These are phyloP conservation scores for Aphidoletes aphidimyza DNA, from an alignment of 2,888 invertebrate species.

Conservation along the genomic window DNA sequence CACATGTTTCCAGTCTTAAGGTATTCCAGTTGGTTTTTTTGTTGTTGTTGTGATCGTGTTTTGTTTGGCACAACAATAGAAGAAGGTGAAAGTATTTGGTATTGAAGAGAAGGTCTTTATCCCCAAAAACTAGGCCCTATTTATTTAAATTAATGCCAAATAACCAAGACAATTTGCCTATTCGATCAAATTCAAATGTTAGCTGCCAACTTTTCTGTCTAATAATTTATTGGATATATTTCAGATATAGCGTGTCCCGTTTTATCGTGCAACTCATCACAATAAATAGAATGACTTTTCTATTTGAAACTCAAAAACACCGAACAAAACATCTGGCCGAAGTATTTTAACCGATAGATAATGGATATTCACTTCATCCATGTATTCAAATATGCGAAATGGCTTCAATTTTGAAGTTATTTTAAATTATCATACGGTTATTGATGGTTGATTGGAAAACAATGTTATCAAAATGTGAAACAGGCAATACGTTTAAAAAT, in stretches of 20 bases:
- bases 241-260: too few species aligned
- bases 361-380: too few species aligned
- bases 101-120: not conserved
- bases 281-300: too few species aligned
- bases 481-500: not conserved
- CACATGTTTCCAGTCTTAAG: too few species aligned
- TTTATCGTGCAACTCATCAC: too few species aligned
- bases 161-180: not conserved
- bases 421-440: not conserved
- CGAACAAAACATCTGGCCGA: not conserved
- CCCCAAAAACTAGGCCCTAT: conserved; percentile 1
- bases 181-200: not conserved
- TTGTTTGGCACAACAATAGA: too few species aligned
- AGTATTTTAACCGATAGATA: not conserved
- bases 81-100: not conserved
- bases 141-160: not conserved
- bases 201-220: too few species aligned
- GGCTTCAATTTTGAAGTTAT: not conserved
- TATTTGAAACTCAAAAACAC: not conserved
- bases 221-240: too few species aligned
- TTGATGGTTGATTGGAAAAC: conserved; percentile 16
- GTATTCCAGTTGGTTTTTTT: too few species aligned
- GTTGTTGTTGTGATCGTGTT: too few species aligned
- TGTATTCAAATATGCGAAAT: not conserved
- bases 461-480: not conserved